These are phyloP conservation scores for Trachelus tabidus DNA, from an alignment of 2,888 invertebrate species.

Conservation along the genomic window DNA sequence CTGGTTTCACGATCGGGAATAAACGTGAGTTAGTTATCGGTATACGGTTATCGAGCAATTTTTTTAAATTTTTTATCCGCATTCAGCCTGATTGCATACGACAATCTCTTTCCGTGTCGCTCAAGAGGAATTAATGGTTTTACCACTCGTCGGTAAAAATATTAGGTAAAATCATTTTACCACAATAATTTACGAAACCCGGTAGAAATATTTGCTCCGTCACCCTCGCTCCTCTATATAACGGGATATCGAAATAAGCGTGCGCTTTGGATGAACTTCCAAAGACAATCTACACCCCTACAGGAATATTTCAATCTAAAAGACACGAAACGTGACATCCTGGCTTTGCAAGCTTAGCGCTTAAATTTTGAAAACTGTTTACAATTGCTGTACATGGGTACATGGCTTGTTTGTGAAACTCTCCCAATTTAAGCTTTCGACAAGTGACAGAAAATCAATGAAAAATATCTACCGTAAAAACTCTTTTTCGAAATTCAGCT, in stretches of 20 bases:
- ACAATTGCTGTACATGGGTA: background rate
- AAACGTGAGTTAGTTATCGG: background rate
- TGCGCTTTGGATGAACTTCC: background rate
- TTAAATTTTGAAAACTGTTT: background rate
- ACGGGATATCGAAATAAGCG: background rate
- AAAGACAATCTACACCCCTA: background rate
- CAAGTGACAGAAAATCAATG: background rate
- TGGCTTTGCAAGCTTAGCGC: background rate
- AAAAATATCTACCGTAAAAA: background rate
- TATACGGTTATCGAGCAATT: too few species aligned
- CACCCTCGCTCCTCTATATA: background rate
- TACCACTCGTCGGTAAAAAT: background rate
- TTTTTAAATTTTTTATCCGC: too few species aligned
- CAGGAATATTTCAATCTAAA: background rate
- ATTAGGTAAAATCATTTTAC: background rate
- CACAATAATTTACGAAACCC: background rate
- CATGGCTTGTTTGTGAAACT: background rate
- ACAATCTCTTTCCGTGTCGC: background rate
- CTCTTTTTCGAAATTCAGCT: background rate
- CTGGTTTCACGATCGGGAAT: background rate
- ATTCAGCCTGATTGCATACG: too few species aligned
- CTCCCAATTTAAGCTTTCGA: background rate
- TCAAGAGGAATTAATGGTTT: background rate
- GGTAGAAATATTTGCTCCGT: background rate
- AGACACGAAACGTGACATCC: background rate